These are phyloP conservation scores for Spheniscus mendiculus DNA, from an alignment of 2,113 vertebrate genomes.

Conservation along the genomic window DNA sequence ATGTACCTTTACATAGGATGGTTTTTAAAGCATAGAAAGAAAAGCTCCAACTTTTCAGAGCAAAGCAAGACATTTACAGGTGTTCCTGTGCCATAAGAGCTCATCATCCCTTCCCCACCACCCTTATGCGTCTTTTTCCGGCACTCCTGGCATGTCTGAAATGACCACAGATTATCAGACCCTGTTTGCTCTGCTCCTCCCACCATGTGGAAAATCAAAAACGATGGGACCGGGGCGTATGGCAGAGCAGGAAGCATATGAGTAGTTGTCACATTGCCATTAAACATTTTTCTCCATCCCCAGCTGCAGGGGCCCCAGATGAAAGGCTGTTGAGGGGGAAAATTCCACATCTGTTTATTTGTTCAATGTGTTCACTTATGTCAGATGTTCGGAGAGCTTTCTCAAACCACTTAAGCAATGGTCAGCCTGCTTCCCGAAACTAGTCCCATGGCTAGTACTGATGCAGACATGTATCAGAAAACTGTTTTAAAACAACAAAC, in stretches of 20 bases:
- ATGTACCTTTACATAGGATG: not conserved
- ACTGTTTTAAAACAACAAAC: constrained; percentile 32
- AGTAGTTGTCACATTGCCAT: not conserved
- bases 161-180: not conserved
- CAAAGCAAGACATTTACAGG: not conserved
- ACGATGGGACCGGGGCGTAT: not conserved
- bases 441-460: not conserved
- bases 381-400: constrained; percentile 40
- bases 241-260: not conserved
- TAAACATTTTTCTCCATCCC: not conserved
- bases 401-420: constrained; percentile 63
- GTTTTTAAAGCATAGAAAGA: not conserved
- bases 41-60: not conserved
- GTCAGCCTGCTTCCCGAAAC: constrained; percentile 60
- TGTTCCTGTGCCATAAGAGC: not conserved
- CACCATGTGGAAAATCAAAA: not conserved
- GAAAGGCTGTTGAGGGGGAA: not conserved
- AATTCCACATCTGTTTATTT: constrained; percentile 50
- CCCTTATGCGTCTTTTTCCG: not conserved
- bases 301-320: not conserved
- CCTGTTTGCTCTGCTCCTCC: not conserved
- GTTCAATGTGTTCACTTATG: constrained; percentile 40
- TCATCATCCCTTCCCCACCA: not conserved
- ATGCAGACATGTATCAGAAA: constrained; percentile 23
- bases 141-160: not conserved